These are phyloP conservation scores for Sinohyriopsis cumingii DNA, from an alignment of 2,888 invertebrate genomes.

Conservation along the genomic window DNA sequence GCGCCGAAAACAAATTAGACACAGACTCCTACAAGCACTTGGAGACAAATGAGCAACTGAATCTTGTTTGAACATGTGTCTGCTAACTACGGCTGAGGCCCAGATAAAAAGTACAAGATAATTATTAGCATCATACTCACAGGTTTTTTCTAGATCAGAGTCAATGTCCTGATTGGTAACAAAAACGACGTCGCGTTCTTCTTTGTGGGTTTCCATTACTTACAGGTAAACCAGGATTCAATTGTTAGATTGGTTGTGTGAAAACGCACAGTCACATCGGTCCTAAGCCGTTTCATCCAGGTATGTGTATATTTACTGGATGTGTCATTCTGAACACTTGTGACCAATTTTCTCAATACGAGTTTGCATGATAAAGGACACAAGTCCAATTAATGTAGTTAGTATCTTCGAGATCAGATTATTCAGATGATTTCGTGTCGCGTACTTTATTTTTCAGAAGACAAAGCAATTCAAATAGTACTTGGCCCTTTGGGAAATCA, in stretches of 20 bases:
- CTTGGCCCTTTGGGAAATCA: slow-evolving; percentile 22
- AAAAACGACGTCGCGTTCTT: slow-evolving; percentile 38
- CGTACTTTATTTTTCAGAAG: no score
- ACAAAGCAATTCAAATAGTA: slow-evolving; percentile 11
- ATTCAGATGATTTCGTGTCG: no score
- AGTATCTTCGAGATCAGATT: slow-evolving; percentile 2
- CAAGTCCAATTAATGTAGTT: slow-evolving; percentile 15
- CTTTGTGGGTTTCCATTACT: slow-evolving; percentile 12
- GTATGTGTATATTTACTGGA: slow-evolving; percentile 12
- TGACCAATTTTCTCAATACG: neutral
- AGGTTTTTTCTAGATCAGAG: slow-evolving; percentile 2
- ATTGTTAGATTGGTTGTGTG: neutral
- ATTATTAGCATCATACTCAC: slow-evolving; percentile 8
- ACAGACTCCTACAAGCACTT: no score
- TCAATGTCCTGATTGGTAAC: slow-evolving; percentile 9
- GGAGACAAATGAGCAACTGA: neutral
- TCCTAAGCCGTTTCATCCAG: slow-evolving; percentile 5
- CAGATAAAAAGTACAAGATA: slow-evolving; percentile 13
- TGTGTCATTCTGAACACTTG: slow-evolving; percentile 20
- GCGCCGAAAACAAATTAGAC: no score
- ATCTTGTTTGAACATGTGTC: slow-evolving; percentile 4
- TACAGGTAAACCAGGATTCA: slow-evolving; percentile 11
- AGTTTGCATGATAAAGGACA: slow-evolving; percentile 17
- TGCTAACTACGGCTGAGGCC: slow-evolving; percentile 11
- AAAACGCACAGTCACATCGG: neutral